Base-by-base conservation (phyloP, 2,888 invertebrate species). In the Geophilus truncorum region DNA sequence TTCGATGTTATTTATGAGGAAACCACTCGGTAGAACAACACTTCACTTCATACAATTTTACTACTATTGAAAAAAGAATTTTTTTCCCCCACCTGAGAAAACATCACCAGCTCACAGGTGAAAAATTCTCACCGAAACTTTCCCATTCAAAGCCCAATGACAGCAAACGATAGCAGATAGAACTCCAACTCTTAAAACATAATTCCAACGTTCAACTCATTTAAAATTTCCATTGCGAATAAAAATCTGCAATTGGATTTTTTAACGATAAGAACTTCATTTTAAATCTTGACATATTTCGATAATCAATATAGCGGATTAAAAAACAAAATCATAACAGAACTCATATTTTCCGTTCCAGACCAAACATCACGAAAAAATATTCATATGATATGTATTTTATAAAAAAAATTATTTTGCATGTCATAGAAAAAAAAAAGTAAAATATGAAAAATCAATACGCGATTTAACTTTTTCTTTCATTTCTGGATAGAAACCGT, bases 1-100 rank as follows among this genome's bases (percentile, higher is more conserved):
- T 70, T 70, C 70, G 70, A 70, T 70, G n/a, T 70, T 70, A 70
- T 70, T 70, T 70, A 70, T 28, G 28, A 70, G 70, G 9, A 25
- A 70, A 15, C 25, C 28, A 25, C 70, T 70, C 28, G 70, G 28
- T 28, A 70, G 28, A n/a, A 25, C 25, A 70, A 70, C 70, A 15
- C 70, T 25, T 25, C 23, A 0, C 12, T 70, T 70, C 70, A 25
- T 28, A 23, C 28, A 70, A 28, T 70, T 70, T 70, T 70, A 70
- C 70, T 70, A 6, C 7, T 28, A 12, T 51, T n/a, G 1, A 51
- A 51, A 51, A 18, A 51, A 70, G 7, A 70, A 10, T 23, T 25
- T 4, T 25, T 23, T 70, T 70, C 4, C 3, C 9, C 70, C 18
- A 70, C 70, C 25, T 70, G 70, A 23, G 70, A 28, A 70, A 70